Base-by-base conservation (phyloP, 1,140 invertebrate species). In the Zophobas morio region DNA sequence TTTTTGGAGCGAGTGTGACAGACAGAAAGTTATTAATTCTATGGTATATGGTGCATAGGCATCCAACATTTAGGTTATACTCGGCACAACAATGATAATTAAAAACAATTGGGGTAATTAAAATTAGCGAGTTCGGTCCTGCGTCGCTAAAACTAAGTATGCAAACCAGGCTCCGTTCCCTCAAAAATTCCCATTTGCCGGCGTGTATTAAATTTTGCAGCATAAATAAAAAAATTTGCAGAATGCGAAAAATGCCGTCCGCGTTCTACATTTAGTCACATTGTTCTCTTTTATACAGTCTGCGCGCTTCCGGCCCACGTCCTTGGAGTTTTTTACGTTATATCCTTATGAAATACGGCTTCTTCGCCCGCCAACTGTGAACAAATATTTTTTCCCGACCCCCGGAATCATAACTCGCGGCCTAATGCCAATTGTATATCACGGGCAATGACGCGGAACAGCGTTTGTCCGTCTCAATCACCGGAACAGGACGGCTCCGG, bases 391-490 rank as follows among this genome's bases (percentile, higher is more conserved):
- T 54, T 54, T 60, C 56, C 56, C 8, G 56, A 8, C 20, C n/a
- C 1, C 2, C 37, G 42, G 42, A 46, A 4, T 46, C 42, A 8
- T 8, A 46, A 8, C 42, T 46, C 42, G 3, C 3, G 42, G 42
- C 54, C 3, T 6, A 39, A 60, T 39, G 56, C 8, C 35, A 46
- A 46, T 46, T 57, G 35, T 60, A 60, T 8, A 60, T 60, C 56
- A 60, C 36, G n/a, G 36, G 35, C 56, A 60, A 60, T 60, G 56
- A 39, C 56, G 56, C 36, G 33, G 8, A 60, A 60, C 36, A 35
- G 36, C 56, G 56, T 36, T 33, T 60, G 56, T 60, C 56, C 56
- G 35, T 60, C 56, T 37, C 56, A 60, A 60, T 60, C 56, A 60
- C 56, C 56, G 56, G 56, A 60, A 60, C 56, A 60, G 37, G 56